Evolutionary conservation across 2,888 invertebrate species (phyloP).

Genomic region (Metallyticus violacea): DNA sequence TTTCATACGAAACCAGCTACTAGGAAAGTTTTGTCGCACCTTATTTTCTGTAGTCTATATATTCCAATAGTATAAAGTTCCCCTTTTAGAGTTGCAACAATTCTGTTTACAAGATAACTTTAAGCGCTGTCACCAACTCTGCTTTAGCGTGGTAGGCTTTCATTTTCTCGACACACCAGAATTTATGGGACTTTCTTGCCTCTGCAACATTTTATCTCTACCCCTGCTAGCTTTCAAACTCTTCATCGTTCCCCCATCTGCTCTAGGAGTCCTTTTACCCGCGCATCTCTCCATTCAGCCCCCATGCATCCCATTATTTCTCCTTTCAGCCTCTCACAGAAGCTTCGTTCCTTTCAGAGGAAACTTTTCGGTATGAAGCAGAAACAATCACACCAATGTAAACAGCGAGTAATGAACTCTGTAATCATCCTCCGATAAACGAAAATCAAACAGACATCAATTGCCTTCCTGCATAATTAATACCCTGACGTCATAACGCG

Average conservation of each 20-base stretch:
- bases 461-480: background rate
- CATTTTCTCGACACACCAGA: background rate
- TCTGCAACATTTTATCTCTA: background rate
- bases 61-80: no score
- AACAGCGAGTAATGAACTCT: background rate
- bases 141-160: background rate
- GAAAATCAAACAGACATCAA: background rate
- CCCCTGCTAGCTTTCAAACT: background rate
- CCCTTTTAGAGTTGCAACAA: no score
- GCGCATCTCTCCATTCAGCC: background rate
- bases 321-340: background rate
- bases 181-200: background rate
- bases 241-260: background rate
- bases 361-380: background rate
- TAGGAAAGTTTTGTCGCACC: no score
- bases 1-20: no score
- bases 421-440: background rate
- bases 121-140: background rate
- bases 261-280: background rate
- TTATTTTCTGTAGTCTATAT: no score
- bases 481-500: background rate
- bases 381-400: background rate
- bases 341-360: background rate
- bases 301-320: background rate
- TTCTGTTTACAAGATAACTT: no score